Percentiles rank a stretch among this genome's conserved stretches.
Evolutionary conservation across 2,888 invertebrate genomes (phyloP).

Genomic region (Aporophyla lueneburgensis): DNA sequence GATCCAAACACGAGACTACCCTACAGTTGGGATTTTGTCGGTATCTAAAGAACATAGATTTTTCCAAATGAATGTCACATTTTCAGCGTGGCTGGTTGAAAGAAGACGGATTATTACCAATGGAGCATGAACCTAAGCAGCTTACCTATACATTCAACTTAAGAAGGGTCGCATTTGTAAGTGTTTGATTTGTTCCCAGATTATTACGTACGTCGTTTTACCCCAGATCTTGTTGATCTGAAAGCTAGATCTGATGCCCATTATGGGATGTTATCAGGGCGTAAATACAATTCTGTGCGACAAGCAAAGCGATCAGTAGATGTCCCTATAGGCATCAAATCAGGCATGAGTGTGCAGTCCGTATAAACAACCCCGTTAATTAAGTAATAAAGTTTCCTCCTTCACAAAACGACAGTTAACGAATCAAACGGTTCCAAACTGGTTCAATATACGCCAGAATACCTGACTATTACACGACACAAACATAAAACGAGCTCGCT

Average conservation of each 20-base stretch:
- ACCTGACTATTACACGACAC: slow-evolving; percentile 34
- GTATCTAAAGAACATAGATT: slow-evolving; percentile 42
- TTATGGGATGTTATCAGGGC: not conserved
- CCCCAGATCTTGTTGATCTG: not conserved
- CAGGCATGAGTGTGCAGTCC: slow-evolving; percentile 8
- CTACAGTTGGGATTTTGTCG: slow-evolving; percentile 9
- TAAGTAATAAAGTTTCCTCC: slow-evolving; percentile 42
- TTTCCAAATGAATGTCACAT: slow-evolving; percentile 59
- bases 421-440: slow-evolving; percentile 34
- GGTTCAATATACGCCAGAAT: slow-evolving; percentile 36
- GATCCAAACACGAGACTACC: slow-evolving; percentile 10
- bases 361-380: slow-evolving; percentile 40
- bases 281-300: not conserved
- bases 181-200: slow-evolving; percentile 34
- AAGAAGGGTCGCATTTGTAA: slow-evolving; percentile 22
- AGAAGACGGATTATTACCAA: slow-evolving; percentile 55
- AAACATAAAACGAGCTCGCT: slow-evolving; percentile 53
- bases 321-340: slow-evolving; percentile 28
- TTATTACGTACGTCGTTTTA: not conserved
- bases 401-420: slow-evolving; percentile 28
- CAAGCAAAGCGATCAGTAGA: slow-evolving; percentile 3
- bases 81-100: slow-evolving; percentile 44
- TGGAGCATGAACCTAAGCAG: slow-evolving; percentile 50
- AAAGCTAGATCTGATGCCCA: not conserved
- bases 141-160: slow-evolving; percentile 34